phyloP scores from a whole-genome alignment of 2,113 vertebrate genomes.

The Gorsachius goisagi region DNA sequence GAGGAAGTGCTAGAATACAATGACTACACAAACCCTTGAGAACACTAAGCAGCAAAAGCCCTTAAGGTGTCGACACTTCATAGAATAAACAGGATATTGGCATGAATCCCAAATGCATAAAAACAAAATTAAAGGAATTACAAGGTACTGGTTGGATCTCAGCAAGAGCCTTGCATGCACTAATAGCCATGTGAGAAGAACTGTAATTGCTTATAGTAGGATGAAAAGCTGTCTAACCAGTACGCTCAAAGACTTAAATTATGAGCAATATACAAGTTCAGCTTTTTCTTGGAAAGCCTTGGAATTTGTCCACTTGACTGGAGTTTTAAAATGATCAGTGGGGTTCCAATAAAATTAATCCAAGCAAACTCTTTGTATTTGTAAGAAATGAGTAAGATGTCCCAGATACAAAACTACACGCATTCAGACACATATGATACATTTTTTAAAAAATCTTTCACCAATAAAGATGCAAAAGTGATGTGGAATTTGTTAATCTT shows the following conservation, averaged over 20 bases:
- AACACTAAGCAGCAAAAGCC: background rate
- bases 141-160: background rate
- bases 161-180: background rate
- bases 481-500: background rate
- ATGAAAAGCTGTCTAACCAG: background rate
- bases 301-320: background rate
- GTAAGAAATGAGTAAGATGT: background rate
- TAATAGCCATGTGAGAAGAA: slow-evolving; percentile 10
- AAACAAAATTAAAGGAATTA: slow-evolving; percentile 37
- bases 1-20: background rate
- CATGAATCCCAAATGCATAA: background rate
- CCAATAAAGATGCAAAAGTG: background rate
- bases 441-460: background rate
- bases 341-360: background rate
- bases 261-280: background rate
- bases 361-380: background rate
- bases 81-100: background rate
- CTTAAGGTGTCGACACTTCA: background rate
- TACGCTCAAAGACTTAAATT: slow-evolving; percentile 5
- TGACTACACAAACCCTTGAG: background rate
- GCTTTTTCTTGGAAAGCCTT: background rate
- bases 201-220: slow-evolving; percentile 16
- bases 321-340: background rate
- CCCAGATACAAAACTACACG: background rate
- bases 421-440: background rate